Evolutionary conservation across 2,113 vertebrate species (phyloP).

Genomic region (Apteryx mantelli): DNA sequence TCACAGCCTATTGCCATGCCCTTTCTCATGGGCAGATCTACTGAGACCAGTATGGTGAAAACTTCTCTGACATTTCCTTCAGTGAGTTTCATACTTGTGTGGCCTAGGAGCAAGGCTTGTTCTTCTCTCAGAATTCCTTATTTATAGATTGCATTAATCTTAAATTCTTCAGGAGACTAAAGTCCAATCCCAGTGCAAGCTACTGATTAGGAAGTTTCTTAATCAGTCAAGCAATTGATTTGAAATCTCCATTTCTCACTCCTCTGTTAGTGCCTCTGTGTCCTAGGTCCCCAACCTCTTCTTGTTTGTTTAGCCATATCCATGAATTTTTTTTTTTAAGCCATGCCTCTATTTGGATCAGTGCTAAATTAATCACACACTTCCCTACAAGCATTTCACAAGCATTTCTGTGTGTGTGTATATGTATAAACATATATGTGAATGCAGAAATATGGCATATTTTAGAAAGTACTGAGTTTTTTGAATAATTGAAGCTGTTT

Average conservation of each 20-base stretch:
- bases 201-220: slow-evolving; percentile 23
- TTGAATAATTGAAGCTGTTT: slow-evolving; percentile 34
- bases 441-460: background rate
- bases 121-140: background rate
- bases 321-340: background rate
- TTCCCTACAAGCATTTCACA: background rate
- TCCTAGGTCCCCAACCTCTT: background rate
- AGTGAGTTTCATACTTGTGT: background rate
- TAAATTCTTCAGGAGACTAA: background rate
- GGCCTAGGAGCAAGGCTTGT: background rate
- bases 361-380: background rate
- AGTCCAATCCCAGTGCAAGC: background rate
- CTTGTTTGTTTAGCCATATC: background rate
- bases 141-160: background rate
- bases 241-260: background rate
- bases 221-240: background rate
- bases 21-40: background rate
- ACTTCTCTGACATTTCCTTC: background rate
- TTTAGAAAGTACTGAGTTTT: slow-evolving; percentile 33
- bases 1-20: background rate
- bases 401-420: background rate
- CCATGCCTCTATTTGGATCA: background rate
- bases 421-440: background rate
- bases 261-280: background rate
- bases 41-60: background rate